Evolutionary conservation across 2,888 invertebrate species (phyloP).

Genomic region (Agriopis marginaria): DNA sequence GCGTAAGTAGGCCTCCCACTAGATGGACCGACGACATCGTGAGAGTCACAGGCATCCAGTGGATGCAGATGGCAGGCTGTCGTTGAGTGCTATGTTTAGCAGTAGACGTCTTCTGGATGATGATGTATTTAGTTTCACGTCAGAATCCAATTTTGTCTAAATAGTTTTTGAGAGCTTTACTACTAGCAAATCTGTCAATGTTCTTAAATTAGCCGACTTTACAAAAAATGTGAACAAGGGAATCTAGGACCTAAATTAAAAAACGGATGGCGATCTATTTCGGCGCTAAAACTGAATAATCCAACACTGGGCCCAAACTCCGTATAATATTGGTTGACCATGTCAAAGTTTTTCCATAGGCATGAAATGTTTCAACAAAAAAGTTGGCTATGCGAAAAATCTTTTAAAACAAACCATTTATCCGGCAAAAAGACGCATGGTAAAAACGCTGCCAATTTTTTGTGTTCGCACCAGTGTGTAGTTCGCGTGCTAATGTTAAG

Average conservation of each 20-base stretch:
- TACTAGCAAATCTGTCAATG: no score
- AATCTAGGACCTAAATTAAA: not conserved
- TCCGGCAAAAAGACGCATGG: constrained; percentile 30
- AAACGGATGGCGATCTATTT: not conserved
- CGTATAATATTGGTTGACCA: constrained; percentile 27
- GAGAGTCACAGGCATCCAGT: no score
- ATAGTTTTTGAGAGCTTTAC: no score
- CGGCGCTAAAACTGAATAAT: constrained; percentile 4
- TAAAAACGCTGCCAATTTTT: constrained; percentile 30
- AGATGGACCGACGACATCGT: no score
- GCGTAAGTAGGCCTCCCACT: no score
- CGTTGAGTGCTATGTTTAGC: no score
- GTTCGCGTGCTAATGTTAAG: constrained; percentile 6
- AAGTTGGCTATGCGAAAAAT: constrained; percentile 45
- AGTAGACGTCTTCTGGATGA: no score
- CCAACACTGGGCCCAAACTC: not conserved
- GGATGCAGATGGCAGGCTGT: no score
- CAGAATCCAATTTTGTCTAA: no score
- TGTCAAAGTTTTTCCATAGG: constrained; percentile 42
- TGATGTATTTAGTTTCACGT: no score
- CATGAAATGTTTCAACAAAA: constrained; percentile 42
- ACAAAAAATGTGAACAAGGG: no score
- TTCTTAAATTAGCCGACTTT: no score
- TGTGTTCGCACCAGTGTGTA: constrained; percentile 8
- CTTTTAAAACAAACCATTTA: constrained; percentile 47